These are phyloP conservation scores for Acrobasis repandana DNA, from an alignment of 2,888 invertebrate genomes.

Conservation along the genomic window DNA sequence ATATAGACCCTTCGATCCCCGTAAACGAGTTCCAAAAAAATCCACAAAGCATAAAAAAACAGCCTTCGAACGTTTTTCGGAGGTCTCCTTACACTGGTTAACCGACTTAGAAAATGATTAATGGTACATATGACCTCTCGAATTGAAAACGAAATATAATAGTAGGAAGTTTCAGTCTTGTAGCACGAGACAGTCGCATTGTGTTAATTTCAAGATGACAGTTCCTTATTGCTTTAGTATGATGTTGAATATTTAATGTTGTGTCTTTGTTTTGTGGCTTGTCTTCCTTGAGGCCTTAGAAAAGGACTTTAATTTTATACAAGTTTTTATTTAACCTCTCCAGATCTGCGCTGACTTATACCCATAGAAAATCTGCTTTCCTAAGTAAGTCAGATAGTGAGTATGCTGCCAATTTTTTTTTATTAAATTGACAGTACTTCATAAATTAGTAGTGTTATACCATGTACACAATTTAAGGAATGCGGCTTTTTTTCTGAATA, in stretches of 20 bases:
- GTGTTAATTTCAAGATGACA: constrained; percentile 19
- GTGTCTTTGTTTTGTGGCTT: background rate
- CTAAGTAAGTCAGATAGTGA: no score
- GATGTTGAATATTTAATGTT: constrained; percentile 12
- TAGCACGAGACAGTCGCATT: constrained; percentile 17
- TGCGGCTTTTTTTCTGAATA: no score
- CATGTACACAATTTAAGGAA: no score
- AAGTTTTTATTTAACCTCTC: no score
- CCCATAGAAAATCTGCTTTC: no score
- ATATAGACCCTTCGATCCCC: constrained; percentile 5
- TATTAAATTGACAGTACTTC: no score
- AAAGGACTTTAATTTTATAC: background rate
- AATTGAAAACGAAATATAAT: constrained; percentile 34
- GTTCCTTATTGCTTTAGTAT: constrained; percentile 16
- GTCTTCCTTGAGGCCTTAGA: constrained; percentile 13
- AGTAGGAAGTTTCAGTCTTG: constrained; percentile 36
- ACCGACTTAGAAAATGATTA: constrained; percentile 45
- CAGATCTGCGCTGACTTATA: no score
- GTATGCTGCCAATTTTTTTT: no score
- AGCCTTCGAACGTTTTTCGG: constrained; percentile 3
- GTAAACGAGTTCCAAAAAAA: background rate
- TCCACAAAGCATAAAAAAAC: background rate
- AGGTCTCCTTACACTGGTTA: constrained; percentile 37
- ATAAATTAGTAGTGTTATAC: no score
- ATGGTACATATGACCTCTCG: constrained; percentile 43